phyloP scores from a whole-genome alignment of 1,140 invertebrate genomes.

The Oryctes rhinoceros region DNA sequence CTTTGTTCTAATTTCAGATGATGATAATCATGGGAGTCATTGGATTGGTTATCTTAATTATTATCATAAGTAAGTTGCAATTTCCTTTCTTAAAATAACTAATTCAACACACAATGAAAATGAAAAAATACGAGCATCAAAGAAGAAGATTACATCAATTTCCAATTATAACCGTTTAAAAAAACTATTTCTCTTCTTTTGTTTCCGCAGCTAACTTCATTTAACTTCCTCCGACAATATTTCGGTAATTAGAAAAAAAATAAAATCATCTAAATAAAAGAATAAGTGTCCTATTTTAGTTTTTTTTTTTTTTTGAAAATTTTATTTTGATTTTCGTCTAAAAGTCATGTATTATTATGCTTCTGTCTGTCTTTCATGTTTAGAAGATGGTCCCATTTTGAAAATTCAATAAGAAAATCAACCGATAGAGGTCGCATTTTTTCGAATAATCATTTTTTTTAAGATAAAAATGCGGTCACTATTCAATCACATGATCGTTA shows the following conservation, averaged over 20 bases:
- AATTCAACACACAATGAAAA: background rate
- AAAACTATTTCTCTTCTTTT: slow-evolving; percentile 59
- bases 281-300: slow-evolving; percentile 50
- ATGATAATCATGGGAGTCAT: slow-evolving; percentile 92
- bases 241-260: slow-evolving; percentile 58
- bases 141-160: background rate
- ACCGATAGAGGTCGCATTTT: background rate
- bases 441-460: background rate
- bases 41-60: slow-evolving; percentile 81
- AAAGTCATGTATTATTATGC: slow-evolving; percentile 47
- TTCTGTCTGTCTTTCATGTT: slow-evolving; percentile 55
- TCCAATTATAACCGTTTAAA: slow-evolving; percentile 29
- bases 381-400: background rate
- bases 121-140: background rate
- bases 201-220: slow-evolving; percentile 76
- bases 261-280: background rate
- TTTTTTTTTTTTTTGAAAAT: slow-evolving; percentile 50
- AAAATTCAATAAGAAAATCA: background rate
- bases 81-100: background rate
- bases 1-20: slow-evolving; percentile 67
- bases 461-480: background rate
- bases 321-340: slow-evolving; percentile 43
- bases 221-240: slow-evolving; percentile 65
- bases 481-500: slow-evolving; percentile 35
- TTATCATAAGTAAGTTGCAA: slow-evolving; percentile 72